A percentile compares a stretch with the other conserved stretches of the same genome.
Evolutionary conservation across 2,113 vertebrate genomes (phyloP).

Genomic region (Pedionomus torquatus): DNA sequence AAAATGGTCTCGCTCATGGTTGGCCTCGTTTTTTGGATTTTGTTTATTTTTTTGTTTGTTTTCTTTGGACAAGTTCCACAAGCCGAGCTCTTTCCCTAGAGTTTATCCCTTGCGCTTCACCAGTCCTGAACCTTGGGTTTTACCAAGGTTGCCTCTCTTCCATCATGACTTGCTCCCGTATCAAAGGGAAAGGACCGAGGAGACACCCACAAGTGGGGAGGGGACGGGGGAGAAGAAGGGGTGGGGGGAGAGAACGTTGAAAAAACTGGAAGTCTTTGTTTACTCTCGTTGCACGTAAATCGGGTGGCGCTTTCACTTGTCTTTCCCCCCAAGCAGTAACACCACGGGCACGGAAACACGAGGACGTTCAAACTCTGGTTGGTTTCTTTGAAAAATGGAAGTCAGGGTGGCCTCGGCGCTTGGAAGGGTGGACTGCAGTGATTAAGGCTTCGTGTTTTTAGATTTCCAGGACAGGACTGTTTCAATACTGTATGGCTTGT

Average conservation of each 20-base stretch:
- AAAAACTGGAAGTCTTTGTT: conserved; percentile 71
- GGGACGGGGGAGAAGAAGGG: background rate
- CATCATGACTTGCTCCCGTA: background rate
- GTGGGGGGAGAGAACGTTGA: background rate
- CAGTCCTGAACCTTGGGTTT: background rate
- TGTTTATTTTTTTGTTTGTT: background rate
- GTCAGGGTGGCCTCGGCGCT: conserved; percentile 68
- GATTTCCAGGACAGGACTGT: conserved; percentile 74
- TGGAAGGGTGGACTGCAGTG: conserved; percentile 71
- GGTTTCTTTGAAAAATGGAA: background rate
- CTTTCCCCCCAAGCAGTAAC: background rate
- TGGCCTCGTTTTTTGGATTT: background rate
- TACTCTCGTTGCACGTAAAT: conserved; percentile 57
- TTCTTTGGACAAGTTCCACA: background rate
- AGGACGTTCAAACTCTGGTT: background rate
- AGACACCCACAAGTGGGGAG: background rate
- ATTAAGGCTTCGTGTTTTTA: no score
- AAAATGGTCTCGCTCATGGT: conserved; percentile 1
- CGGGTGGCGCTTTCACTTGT: conserved; percentile 50
- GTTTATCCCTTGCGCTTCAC: background rate
- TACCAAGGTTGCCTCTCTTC: background rate
- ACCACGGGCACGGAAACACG: conserved; percentile 32
- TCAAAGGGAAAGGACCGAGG: background rate
- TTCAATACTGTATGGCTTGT: conserved; percentile 80
- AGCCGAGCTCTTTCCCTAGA: background rate